Conservation (phyloP, 2,888 invertebrate genomes). For the Dioctria rufipes region DNA sequence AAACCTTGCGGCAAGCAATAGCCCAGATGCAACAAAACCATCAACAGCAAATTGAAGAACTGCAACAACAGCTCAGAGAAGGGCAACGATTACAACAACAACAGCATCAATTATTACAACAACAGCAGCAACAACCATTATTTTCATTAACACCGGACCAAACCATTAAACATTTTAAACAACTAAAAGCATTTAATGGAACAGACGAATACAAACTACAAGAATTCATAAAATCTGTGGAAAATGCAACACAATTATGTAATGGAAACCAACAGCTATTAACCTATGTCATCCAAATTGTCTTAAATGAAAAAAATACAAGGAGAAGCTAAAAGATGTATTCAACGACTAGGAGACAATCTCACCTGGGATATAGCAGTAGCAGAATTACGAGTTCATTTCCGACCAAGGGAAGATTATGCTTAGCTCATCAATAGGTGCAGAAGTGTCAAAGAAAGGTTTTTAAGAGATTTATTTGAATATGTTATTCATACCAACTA, state of each 20-base stretch:
- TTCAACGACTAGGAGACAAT: conserved; percentile 21
- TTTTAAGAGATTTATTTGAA: conserved; percentile 22
- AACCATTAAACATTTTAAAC: too few relatives aligned
- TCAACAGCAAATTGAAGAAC: too few relatives aligned
- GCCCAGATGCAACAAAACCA: too few relatives aligned
- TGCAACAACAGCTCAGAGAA: too few relatives aligned
- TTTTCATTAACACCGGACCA: too few relatives aligned
- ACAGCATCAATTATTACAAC: too few relatives aligned
- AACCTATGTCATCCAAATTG: background rate
- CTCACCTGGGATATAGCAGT: background rate
- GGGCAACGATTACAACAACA: background rate
- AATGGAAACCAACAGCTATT: background rate
- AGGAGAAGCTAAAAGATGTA: conserved; percentile 40
- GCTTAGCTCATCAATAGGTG: conserved; percentile 18
- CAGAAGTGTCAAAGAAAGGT: conserved; percentile 18
- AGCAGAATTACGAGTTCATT: conserved; percentile 23
- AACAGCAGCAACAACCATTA: too few relatives aligned
- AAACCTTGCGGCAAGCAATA: too few relatives aligned
- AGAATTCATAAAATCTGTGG: conserved; percentile 12
- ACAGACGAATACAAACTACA: background rate
- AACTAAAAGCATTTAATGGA: conserved; percentile 1
- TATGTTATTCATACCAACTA: background rate
- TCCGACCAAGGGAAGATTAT: conserved; percentile 19
- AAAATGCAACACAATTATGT: background rate
- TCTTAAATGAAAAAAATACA: conserved; percentile 26